Evolutionary conservation across 2,797 vertebrate genomes (phyloP).

Genomic region (Acanthurus lineatus): DNA sequence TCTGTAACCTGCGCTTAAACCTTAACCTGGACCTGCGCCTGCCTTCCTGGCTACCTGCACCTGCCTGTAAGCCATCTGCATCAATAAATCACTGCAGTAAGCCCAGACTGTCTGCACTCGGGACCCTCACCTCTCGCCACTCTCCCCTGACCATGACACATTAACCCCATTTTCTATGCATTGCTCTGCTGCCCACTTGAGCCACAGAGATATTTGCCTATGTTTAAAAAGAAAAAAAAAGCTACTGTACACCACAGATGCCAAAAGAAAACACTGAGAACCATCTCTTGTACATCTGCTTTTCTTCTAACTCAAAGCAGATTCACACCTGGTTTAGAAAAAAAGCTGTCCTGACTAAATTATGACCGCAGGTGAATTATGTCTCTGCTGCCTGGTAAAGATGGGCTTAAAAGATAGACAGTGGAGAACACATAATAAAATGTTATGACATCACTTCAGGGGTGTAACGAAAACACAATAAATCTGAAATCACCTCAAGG

Average conservation of each 20-base stretch:
- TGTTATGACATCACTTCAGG: conserved; percentile 69
- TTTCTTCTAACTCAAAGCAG: conserved; percentile 37
- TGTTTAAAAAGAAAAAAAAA: not conserved
- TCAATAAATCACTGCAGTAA: too few species aligned
- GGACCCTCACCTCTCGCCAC: too few species aligned
- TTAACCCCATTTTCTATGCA: not conserved
- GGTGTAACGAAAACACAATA: conserved; percentile 62
- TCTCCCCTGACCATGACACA: too few species aligned
- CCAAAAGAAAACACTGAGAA: not conserved
- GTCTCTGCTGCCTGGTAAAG: conserved; percentile 71
- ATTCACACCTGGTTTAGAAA: conserved; percentile 46
- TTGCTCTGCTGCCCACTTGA: not conserved
- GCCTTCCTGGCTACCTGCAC: too few species aligned
- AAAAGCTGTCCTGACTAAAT: conserved; percentile 63
- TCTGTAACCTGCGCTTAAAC: too few species aligned
- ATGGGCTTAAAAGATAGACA: conserved; percentile 79
- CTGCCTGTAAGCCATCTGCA: too few species aligned
- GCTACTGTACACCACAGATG: not conserved
- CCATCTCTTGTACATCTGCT: not conserved
- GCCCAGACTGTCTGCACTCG: too few species aligned
- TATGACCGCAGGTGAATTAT: conserved; percentile 73
- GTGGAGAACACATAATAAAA: conserved; percentile 77
- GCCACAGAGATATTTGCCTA: not conserved
- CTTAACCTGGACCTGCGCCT: too few species aligned
- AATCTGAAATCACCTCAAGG: conserved; percentile 64